phyloP scores from a whole-genome alignment of 1,140 invertebrate species.

The Cydia fagiglandana region DNA sequence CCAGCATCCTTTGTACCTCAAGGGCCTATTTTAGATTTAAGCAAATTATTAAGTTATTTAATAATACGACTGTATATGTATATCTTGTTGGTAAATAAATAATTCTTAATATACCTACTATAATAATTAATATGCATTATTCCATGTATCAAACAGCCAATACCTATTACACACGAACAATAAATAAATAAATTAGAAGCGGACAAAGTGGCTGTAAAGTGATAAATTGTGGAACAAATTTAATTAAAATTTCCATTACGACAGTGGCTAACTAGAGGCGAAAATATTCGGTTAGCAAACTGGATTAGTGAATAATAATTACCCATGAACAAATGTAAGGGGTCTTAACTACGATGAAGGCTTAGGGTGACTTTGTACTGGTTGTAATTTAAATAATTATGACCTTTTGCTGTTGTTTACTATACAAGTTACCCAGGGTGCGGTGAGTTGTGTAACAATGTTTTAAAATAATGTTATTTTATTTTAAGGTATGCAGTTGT shows the following conservation, averaged over 20 bases:
- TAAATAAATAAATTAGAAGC: background rate
- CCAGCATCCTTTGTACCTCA: no score
- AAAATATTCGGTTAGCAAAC: constrained; percentile 33
- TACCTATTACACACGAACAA: background rate
- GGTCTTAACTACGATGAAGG: constrained; percentile 36
- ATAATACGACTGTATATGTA: no score
- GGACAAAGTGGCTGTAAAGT: constrained; percentile 6
- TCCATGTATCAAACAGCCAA: no score
- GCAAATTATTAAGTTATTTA: no score
- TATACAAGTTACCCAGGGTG: constrained; percentile 35
- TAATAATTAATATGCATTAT: no score
- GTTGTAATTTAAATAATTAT: constrained; percentile 37
- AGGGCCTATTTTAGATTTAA: no score
- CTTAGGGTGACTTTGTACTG: constrained; percentile 36
- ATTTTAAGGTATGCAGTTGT: background rate
- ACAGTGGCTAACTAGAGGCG: constrained; percentile 31
- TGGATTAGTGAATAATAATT: constrained; percentile 38
- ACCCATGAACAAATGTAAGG: constrained; percentile 35
- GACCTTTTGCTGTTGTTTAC: constrained; percentile 38
- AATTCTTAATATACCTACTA: no score
- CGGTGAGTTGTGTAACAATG: background rate
- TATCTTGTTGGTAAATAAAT: no score
- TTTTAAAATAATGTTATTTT: constrained; percentile 6
- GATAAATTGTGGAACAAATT: constrained; percentile 23
- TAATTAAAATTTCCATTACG: constrained; percentile 30